These are phyloP conservation scores for Ispidina lecontei DNA, from an alignment of 2,797 vertebrate genomes.

Conservation along the genomic window DNA sequence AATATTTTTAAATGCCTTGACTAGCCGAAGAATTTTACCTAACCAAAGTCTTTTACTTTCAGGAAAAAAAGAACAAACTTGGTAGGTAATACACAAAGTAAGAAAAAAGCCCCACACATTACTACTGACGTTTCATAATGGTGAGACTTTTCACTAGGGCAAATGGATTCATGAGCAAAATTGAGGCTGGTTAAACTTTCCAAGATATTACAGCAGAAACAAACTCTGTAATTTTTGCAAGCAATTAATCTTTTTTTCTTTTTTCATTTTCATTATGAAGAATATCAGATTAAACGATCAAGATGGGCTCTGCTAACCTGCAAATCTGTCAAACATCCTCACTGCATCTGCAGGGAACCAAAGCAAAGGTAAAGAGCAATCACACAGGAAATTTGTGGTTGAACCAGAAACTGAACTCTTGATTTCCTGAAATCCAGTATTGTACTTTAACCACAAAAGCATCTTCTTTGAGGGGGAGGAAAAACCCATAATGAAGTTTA, in stretches of 20 bases:
- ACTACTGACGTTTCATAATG: neutral
- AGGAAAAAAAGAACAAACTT: neutral
- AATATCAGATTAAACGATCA: neutral
- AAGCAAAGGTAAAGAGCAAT: neutral
- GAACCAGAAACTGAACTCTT: conserved; percentile 52
- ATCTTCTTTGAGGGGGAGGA: conserved; percentile 7
- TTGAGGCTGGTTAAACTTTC: neutral
- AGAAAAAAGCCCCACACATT: neutral
- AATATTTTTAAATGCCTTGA: neutral
- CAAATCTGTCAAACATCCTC: neutral
- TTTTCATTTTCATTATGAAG: neutral
- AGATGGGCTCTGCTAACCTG: neutral
- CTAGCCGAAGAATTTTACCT: neutral
- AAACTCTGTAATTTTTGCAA: neutral
- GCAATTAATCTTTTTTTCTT: neutral
- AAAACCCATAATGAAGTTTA: conserved; percentile 35
- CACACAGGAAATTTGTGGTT: conserved; percentile 53
- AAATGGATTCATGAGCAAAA: neutral
- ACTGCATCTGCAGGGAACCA: neutral
- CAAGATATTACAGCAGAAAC: neutral
- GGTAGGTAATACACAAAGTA: neutral
- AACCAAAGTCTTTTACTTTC: neutral
- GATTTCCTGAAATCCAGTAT: conserved; percentile 57
- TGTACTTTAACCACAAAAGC: conserved; percentile 37
- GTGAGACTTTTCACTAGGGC: neutral